Evolutionary conservation across 2,113 vertebrate species (phyloP), one percentile per base, ranked within the genome.

Genomic region (Gasterosteus nipponicus): DNA sequence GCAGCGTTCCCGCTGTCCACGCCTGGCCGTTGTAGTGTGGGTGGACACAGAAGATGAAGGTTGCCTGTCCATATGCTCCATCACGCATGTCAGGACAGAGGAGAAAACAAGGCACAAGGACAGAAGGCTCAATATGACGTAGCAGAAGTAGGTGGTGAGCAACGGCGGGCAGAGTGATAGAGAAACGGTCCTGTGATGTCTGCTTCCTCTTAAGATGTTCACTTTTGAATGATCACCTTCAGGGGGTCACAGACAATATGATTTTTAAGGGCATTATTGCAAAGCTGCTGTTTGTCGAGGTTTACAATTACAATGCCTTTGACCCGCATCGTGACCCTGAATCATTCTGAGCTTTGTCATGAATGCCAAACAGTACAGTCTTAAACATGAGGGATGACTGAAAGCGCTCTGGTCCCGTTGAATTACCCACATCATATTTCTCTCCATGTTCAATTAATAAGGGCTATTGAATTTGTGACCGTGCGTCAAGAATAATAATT

Each of bases 381-480:
- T 77, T 89, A 83, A 84, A 80, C 69, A 90, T 89, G 81, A 90
- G 63, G 67, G 60, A 89, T 87, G 80, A 87, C 60, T 53, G 57
- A 76, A 73, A 64, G 74, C 86, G 79, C 83, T 72, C 77, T 62
- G 18, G 88, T 92, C 89, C 73, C 78, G 72, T 77, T 75, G 80
- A 87, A 93, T 93, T 89, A 92, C 77, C 85, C 69, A 59, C 77
- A 88, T 89, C 90, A 90, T 93, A 92, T 91, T 90, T 93, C 91
- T 92, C 90, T 84, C 88, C 84, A 78, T 89, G 84, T 89, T 88
- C 92, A 89, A 94, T 94, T 93, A 93, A 93, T 93, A 92, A 90
- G 81, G 83, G 62, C 81, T 91, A 94, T 93, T 92, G 91, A 91
- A 89, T 94, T 93, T 92, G 85, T 91, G 89, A 91, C 91, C 86